Evolutionary conservation across 2,888 invertebrate genomes (phyloP), one percentile per base, ranked within the genome.

Genomic region (Sacculina carcini): DNA sequence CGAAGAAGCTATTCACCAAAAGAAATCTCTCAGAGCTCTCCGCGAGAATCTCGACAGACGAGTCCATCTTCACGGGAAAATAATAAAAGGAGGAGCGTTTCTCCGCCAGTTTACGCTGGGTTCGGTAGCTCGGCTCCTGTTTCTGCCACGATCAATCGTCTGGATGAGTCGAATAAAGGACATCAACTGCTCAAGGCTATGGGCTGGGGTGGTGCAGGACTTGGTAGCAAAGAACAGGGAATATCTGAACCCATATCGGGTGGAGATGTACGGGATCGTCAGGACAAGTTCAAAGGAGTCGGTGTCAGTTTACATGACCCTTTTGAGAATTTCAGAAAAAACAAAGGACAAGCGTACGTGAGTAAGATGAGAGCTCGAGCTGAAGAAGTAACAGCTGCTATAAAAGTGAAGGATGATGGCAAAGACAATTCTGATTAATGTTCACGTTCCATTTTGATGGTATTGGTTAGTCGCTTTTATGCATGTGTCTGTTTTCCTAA

Each of bases 101-200:
- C n/a, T n/a, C n/a, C n/a, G n/a, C n/a, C n/a, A n/a, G 44, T 44
- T 12, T 9, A 3, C 44, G 29, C 28, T 19, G 44, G 44, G 44
- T 44, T 44, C 28, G 44, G 44, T 19, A 16, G 10, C 28, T 1
- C 28, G 16, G n/a, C 44, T 7, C 44, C 44, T n/a, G 0, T 74
- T 74, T 58, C 79, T 82, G 2, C 55, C 55, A 5, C 52, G 51
- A 5, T 53, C 54, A 1, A 53, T 19, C 62, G 28, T 54, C 58
- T 46, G 28, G 87, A 89, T 62, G 75, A 85, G 53, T 78, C 78
- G 55, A 96, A 96, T 68, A 92, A 90, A 64, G 96, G 96, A 0
- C 96, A 96, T 68, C 90, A 92, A 68, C 75, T 98, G 69, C 72
- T 96, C 55, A 82, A 80, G 67, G 90, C 90, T 71, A 96, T 98